Conservation (phyloP, 1,140 invertebrate genomes). For the Calliphora vicina region DNA sequence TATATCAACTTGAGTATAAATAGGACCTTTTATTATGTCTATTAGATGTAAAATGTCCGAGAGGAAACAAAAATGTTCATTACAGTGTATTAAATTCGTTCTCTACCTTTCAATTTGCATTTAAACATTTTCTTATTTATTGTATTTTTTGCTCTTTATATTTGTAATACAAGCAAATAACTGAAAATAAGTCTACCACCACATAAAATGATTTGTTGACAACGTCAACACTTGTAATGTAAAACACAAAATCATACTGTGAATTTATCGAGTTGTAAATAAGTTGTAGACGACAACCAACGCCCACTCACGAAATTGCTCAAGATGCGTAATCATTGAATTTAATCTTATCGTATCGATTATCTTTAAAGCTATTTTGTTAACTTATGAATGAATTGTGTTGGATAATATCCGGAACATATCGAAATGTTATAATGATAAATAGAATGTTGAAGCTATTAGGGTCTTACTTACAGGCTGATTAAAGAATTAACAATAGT, state of each 20-base stretch:
- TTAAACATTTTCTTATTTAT: too few relatives aligned
- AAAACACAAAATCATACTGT: neutral
- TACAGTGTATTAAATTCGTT: neutral
- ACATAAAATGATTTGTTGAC: neutral
- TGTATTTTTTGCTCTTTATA: neutral
- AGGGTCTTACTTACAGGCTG: too few relatives aligned
- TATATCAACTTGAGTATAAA: too few relatives aligned
- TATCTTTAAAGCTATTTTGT: neutral
- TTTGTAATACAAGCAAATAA: too few relatives aligned
- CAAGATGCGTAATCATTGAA: neutral
- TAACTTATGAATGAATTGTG: neutral
- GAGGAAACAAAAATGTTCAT: too few relatives aligned
- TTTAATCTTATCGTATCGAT: neutral
- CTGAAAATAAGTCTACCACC: too few relatives aligned
- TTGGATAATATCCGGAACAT: neutral
- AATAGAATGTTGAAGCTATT: too few relatives aligned
- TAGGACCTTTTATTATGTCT: too few relatives aligned
- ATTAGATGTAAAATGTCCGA: too few relatives aligned
- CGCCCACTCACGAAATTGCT: neutral
- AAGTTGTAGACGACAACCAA: neutral
- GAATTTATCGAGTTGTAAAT: neutral
- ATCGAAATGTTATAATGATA: too few relatives aligned
- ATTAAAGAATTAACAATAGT: too few relatives aligned
- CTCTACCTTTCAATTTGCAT: too few relatives aligned
- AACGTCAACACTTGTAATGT: neutral